phyloP scores from a whole-genome alignment of 2,888 invertebrate species.

The Leucania comma region DNA sequence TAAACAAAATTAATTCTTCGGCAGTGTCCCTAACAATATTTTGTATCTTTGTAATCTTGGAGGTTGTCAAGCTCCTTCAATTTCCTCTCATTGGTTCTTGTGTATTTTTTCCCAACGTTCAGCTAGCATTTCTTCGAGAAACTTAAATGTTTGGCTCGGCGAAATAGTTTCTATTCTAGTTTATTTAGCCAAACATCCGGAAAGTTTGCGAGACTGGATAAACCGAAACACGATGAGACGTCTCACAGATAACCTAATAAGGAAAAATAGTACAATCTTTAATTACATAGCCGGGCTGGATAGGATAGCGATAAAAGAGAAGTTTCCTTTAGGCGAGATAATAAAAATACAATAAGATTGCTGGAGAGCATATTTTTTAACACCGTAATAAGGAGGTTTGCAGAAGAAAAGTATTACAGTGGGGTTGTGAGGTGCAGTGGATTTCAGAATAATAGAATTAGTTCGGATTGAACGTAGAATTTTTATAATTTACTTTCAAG shows the following conservation, averaged over 20 bases:
- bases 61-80: constrained; percentile 10
- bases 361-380: background rate
- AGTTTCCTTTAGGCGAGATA: constrained; percentile 14
- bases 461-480: no score
- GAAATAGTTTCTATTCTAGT: constrained; percentile 9
- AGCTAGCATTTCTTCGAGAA: background rate
- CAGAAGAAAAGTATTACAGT: background rate
- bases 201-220: constrained; percentile 27
- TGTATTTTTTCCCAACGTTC: constrained; percentile 22
- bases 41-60: background rate
- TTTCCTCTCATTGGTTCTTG: constrained; percentile 10
- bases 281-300: constrained; percentile 36
- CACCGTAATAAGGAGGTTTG: background rate
- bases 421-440: no score
- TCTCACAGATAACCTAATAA: constrained; percentile 27
- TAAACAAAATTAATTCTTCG: constrained; percentile 13
- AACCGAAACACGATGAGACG: constrained; percentile 9
- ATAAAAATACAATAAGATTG: background rate
- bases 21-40: constrained; percentile 22
- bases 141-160: constrained; percentile 11
- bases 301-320: constrained; percentile 26
- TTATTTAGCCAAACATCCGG: constrained; percentile 36
- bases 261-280: constrained; percentile 43
- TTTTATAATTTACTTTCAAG: no score
- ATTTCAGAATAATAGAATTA: no score